Evolutionary conservation across 2,113 vertebrate genomes (phyloP).

Genomic region (Podarcis muralis): DNA sequence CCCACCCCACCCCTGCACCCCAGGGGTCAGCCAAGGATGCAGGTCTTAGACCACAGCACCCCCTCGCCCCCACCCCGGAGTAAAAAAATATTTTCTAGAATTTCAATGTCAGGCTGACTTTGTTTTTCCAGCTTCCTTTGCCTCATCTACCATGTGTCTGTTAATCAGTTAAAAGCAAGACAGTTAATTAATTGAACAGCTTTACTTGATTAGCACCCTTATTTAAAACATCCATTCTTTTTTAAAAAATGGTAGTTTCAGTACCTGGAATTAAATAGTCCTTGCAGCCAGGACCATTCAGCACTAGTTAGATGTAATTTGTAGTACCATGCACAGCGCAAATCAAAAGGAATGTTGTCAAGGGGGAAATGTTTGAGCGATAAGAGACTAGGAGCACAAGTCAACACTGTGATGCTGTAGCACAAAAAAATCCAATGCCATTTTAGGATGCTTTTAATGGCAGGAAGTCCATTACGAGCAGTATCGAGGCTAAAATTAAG

Average conservation of each 20-base stretch:
- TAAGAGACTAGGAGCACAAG: neutral
- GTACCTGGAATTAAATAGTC: neutral
- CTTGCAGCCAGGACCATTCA: neutral
- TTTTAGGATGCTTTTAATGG: neutral
- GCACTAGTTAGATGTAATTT: conserved; percentile 15
- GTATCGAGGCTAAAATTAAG: neutral
- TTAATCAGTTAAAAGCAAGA: conserved; percentile 19
- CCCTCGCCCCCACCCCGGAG: no score
- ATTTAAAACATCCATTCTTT: conserved; percentile 1
- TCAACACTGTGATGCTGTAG: neutral
- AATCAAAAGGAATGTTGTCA: neutral
- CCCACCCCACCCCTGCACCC: no score
- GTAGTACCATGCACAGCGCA: neutral
- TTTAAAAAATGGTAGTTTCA: neutral
- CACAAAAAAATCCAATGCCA: neutral
- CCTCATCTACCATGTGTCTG: neutral
- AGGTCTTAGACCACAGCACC: no score
- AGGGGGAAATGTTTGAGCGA: neutral
- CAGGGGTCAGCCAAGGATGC: no score
- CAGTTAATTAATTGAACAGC: conserved; percentile 25
- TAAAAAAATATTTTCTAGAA: neutral
- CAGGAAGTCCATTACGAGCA: neutral
- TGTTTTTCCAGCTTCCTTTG: neutral
- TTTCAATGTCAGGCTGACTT: conserved; percentile 1
- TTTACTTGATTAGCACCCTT: neutral